phyloP scores from a whole-genome alignment of 2,113 vertebrate genomes.

The Amia ocellicauda region DNA sequence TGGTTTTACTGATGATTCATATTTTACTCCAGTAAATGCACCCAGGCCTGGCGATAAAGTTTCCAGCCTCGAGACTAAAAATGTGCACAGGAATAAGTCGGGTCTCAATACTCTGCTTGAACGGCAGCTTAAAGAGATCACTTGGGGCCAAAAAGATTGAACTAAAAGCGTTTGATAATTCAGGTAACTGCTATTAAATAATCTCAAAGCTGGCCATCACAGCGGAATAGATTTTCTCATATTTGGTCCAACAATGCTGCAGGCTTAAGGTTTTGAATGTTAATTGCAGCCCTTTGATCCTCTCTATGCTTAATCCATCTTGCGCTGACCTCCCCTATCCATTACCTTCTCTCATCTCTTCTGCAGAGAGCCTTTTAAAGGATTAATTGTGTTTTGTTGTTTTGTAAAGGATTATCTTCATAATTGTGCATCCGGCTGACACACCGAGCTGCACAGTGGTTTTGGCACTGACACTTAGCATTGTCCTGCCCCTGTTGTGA shows the following conservation, averaged over 20 bases:
- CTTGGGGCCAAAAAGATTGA: not conserved
- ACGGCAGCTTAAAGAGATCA: not conserved
- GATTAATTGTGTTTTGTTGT: slow-evolving; percentile 61
- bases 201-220: slow-evolving; percentile 1
- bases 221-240: slow-evolving; percentile 14
- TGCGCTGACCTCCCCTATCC: slow-evolving; percentile 42
- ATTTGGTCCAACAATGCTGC: slow-evolving; percentile 31
- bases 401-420: slow-evolving; percentile 51
- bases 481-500: not conserved
- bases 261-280: slow-evolving; percentile 36
- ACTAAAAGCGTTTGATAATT: not conserved
- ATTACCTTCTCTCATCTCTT: slow-evolving; percentile 41
- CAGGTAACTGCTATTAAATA: slow-evolving; percentile 1
- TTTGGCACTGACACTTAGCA: not conserved
- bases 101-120: too few species aligned
- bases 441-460: slow-evolving; percentile 50
- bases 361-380: slow-evolving; percentile 47
- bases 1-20: not conserved
- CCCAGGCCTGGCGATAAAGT: too few species aligned
- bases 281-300: slow-evolving; percentile 48
- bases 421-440: slow-evolving; percentile 45
- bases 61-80: too few species aligned
- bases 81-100: too few species aligned
- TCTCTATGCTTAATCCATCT: slow-evolving; percentile 39
- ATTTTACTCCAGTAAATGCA: not conserved